phyloP scores from a whole-genome alignment of 2,888 invertebrate genomes.

The Sphaerophoria rueppellii region DNA sequence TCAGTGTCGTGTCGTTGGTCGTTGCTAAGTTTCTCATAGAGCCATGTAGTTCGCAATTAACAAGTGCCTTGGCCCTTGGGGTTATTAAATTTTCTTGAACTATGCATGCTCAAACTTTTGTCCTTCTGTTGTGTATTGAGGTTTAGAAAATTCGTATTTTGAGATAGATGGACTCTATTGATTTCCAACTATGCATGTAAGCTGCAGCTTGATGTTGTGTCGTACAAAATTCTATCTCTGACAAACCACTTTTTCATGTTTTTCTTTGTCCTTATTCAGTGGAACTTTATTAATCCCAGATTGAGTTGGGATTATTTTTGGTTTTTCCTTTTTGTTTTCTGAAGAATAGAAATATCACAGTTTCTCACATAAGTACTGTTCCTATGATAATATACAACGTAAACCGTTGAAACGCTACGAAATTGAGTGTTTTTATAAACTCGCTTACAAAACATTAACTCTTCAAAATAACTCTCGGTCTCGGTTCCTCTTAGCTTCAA shows the following conservation, averaged over 20 bases:
- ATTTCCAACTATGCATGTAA: not conserved
- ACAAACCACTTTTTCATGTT: not conserved
- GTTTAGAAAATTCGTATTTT: constrained; percentile 18
- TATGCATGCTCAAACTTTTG: constrained; percentile 54
- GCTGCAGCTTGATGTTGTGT: constrained; percentile 1
- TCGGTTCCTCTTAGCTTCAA: constrained; percentile 26
- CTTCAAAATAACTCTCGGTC: constrained; percentile 11
- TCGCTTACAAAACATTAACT: constrained; percentile 24
- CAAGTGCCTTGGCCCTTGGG: constrained; percentile 70
- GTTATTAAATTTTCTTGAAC: constrained; percentile 71
- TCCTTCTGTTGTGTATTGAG: constrained; percentile 38
- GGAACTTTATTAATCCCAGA: no score
- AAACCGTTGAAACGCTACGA: no score
- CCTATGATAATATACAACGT: no score
- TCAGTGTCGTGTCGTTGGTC: not conserved
- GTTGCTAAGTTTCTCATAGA: constrained; percentile 57
- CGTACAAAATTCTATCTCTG: not conserved
- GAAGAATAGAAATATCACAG: no score
- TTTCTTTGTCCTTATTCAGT: no score
- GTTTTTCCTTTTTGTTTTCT: no score
- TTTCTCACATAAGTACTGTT: no score
- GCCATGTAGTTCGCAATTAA: constrained; percentile 66
- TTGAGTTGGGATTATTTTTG: no score
- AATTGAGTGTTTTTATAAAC: constrained; percentile 45
- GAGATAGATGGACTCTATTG: constrained; percentile 20